Evolutionary conservation across 2,888 invertebrate genomes (phyloP).

Genomic region (Meiosimyza decipiens): DNA sequence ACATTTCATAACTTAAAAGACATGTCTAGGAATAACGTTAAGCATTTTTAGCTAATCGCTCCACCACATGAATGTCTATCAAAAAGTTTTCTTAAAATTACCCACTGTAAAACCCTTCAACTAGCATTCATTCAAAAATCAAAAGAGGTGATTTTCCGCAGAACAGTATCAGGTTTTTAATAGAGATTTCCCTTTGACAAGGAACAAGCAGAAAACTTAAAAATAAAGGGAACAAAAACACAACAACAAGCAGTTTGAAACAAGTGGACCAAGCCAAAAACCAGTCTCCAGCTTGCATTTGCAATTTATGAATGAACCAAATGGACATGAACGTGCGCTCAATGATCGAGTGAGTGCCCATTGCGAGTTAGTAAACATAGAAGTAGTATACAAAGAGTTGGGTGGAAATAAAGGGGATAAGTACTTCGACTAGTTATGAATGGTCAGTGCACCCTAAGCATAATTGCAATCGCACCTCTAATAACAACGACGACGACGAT

Average conservation of each 20-base stretch:
- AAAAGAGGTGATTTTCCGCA: conserved; percentile 21
- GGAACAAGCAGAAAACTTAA: neutral
- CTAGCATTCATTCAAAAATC: neutral
- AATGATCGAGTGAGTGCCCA: too few relatives aligned
- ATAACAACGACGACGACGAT: conserved; percentile 11
- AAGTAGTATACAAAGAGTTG: too few relatives aligned
- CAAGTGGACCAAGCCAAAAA: conserved; percentile 9
- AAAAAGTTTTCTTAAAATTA: too few relatives aligned
- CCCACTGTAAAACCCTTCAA: conserved; percentile 2
- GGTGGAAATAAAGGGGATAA: neutral
- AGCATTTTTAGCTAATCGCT: too few relatives aligned
- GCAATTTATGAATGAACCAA: conserved; percentile 29
- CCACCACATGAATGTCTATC: too few relatives aligned
- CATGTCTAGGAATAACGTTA: too few relatives aligned
- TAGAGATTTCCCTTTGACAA: conserved; percentile 22
- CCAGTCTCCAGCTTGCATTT: neutral
- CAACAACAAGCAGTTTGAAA: too few relatives aligned
- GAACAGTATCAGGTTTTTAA: conserved; percentile 19
- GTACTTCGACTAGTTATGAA: conserved; percentile 21
- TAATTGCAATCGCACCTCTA: conserved; percentile 59
- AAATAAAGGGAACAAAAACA: too few relatives aligned
- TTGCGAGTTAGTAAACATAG: too few relatives aligned
- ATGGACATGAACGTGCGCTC: too few relatives aligned
- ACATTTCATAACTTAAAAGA: too few relatives aligned
- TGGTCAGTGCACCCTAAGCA: conserved; percentile 49